A percentile compares a stretch with the other conserved stretches of the same genome.
These are phyloP conservation scores for Leptobrachium ailaonicum DNA, from an alignment of 2,113 vertebrate species.

Conservation along the genomic window DNA sequence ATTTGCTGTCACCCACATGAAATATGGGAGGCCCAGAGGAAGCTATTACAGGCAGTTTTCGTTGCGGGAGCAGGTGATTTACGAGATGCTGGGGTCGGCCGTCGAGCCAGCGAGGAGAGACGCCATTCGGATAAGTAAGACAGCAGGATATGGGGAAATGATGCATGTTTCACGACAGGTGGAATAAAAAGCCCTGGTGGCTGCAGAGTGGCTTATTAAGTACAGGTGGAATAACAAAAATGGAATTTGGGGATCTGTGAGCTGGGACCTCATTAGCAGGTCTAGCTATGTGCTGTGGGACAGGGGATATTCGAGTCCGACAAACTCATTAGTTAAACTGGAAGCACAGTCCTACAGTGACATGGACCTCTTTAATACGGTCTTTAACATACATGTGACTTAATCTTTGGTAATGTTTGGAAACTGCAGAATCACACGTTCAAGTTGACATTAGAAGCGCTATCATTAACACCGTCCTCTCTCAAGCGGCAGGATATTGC, in stretches of 20 bases:
- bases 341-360: neutral
- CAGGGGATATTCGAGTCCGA: neutral
- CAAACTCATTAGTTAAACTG: slow-evolving; percentile 4
- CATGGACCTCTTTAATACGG: neutral
- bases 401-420: neutral
- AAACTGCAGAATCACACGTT: neutral
- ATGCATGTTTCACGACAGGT: slow-evolving; percentile 37
- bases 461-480: too few relatives aligned
- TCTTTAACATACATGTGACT: neutral
- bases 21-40: slow-evolving; percentile 45
- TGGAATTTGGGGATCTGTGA: slow-evolving; percentile 10
- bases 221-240: slow-evolving; percentile 36
- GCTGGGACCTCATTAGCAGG: slow-evolving; percentile 32
- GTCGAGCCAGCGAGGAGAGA: slow-evolving; percentile 35
- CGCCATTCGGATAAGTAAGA: slow-evolving; percentile 25
- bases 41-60: slow-evolving; percentile 35
- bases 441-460: too few relatives aligned
- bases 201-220: slow-evolving; percentile 29
- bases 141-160: slow-evolving; percentile 43
- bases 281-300: neutral
- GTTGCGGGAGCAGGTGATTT: slow-evolving; percentile 35
- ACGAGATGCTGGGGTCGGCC: slow-evolving; percentile 28
- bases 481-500: too few relatives aligned
- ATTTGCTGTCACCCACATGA: slow-evolving; percentile 45
- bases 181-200: slow-evolving; percentile 3